phyloP scores from a whole-genome alignment of 2,113 vertebrate genomes.

The Orientallactaga bullata region DNA sequence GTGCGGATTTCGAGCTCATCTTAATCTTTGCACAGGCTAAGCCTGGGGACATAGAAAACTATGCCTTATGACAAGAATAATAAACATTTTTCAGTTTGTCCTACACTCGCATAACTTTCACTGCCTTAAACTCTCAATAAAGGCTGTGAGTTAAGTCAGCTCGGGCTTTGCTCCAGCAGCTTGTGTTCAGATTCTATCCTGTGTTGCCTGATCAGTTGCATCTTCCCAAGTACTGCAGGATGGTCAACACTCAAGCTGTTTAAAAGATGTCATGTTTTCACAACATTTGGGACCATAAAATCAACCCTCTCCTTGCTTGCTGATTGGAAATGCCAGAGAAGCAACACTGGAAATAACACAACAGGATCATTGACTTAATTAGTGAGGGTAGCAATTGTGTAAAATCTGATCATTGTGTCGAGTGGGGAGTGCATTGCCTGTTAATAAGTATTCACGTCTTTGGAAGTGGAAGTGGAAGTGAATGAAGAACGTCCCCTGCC shows the following conservation, averaged over 20 bases:
- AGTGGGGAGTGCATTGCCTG: constrained; percentile 72
- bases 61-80: no score
- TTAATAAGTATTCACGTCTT: constrained; percentile 80
- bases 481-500: constrained; percentile 39
- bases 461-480: constrained; percentile 73
- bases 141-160: no score
- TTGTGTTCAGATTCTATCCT: no score
- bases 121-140: no score
- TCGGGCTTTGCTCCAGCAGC: no score
- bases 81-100: no score
- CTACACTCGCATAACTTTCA: no score
- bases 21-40: no score
- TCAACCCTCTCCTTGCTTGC: not conserved
- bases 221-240: no score
- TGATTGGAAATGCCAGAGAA: constrained; percentile 65
- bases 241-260: not conserved
- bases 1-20: no score
- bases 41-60: no score
- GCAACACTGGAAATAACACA: constrained; percentile 33
- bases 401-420: constrained; percentile 74
- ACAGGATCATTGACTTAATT: constrained; percentile 74
- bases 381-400: constrained; percentile 64
- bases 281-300: not conserved
- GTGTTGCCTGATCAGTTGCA: no score
- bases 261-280: not conserved